Evolutionary conservation across 2,888 invertebrate species (phyloP), one percentile per base, ranked within the genome.

Genomic region (Ecdyonurus torrentis): DNA sequence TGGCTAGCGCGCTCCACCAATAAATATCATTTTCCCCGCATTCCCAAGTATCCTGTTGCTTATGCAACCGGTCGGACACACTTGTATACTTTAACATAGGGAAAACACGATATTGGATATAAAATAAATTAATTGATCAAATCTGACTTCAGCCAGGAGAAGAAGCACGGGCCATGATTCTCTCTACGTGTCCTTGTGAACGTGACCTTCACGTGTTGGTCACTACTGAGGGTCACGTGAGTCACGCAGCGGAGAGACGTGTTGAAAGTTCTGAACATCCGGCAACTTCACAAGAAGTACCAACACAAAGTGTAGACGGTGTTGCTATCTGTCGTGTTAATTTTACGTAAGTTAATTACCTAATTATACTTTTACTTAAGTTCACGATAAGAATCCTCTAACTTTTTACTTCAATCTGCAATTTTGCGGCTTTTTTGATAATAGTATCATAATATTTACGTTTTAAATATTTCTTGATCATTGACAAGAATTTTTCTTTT

Each of bases 151-250:
- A 84, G 83, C 83, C 83, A 37, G 83, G 83, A 66, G 80, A 82
- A 59, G 78, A 80, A 68, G 83, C 83, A 1, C 81, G 81, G 66
- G 83, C 82, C 0, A 79, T 79, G 61, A 81, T 84, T 53, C 78
- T 84, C 73, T 84, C 84, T 0, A 84, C 84, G 0, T 84, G 84
- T 68, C 83, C 84, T 1, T 84, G 84, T 67, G 80, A 82, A 10
- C 78, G 81, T 64, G 79, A 82, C 62, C 72, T 83, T 20, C 78
- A 83, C 62, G 82, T 83, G 58, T 82, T 83, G 2, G 82, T 84
- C 59, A 83, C 83, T 1, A 84, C 83, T 55, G 82, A 83, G 23
- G 84, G 83, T 0, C 77, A 82, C 24, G 82, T 83, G 5, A 83
- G 83, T 1, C 82, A 82, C 70, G 84, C 83, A 83, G 82, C 67